These are phyloP conservation scores for Toxostoma redivivum DNA, from an alignment of 2,113 vertebrate species.

Conservation along the genomic window DNA sequence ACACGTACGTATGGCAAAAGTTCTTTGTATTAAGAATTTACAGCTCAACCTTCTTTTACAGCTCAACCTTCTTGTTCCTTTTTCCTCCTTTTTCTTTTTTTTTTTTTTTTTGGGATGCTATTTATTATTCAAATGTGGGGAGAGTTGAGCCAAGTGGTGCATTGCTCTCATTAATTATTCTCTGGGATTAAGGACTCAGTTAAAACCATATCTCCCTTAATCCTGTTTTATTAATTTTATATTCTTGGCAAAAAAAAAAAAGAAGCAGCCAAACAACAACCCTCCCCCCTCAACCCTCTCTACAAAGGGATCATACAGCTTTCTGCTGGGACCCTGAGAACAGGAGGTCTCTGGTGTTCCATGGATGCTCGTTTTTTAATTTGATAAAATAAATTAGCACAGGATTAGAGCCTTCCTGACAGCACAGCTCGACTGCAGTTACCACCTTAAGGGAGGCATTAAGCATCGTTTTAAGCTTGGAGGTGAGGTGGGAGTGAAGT, in stretches of 20 bases:
- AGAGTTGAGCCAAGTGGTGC: slow-evolving; percentile 60
- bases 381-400: slow-evolving; percentile 80
- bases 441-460: slow-evolving; percentile 35
- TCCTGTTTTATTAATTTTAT: slow-evolving; percentile 80
- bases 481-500: neutral
- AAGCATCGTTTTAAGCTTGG: neutral
- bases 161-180: slow-evolving; percentile 76
- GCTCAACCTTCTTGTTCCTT: neutral
- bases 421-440: neutral
- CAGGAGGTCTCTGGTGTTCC: slow-evolving; percentile 69
- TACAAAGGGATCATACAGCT: slow-evolving; percentile 70
- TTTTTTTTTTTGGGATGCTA: neutral
- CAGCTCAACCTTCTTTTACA: neutral
- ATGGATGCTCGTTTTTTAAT: slow-evolving; percentile 70
- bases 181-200: slow-evolving; percentile 75
- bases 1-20: neutral
- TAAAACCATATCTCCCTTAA: slow-evolving; percentile 74
- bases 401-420: slow-evolving; percentile 67
- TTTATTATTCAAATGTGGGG: slow-evolving; percentile 70
- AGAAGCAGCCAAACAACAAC: slow-evolving; percentile 19
- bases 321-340: slow-evolving; percentile 61
- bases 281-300: neutral
- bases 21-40: neutral
- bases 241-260: slow-evolving; percentile 64
- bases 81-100: neutral